These are phyloP conservation scores for Lordiphosa andalusiaca DNA, from an alignment of 2,888 invertebrate species.

Conservation along the genomic window DNA sequence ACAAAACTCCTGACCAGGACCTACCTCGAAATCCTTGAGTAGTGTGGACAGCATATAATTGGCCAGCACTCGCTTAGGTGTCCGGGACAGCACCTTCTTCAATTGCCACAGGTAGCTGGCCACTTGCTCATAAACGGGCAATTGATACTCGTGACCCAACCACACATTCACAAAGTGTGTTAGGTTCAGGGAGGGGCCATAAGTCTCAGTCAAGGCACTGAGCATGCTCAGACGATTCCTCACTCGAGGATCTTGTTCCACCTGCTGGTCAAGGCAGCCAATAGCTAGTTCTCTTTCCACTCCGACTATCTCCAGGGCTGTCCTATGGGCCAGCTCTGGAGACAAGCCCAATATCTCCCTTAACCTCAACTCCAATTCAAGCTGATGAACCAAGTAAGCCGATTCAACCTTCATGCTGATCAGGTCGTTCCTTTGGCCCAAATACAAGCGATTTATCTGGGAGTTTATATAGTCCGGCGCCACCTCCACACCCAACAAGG, in stretches of 20 bases:
- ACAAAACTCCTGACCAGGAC: conserved; percentile 50
- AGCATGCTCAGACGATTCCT: conserved; percentile 56
- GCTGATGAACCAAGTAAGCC: conserved; percentile 15
- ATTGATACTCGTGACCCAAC: conserved; percentile 67
- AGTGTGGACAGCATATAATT: conserved; percentile 76
- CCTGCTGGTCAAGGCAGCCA: conserved; percentile 42
- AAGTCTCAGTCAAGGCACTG: conserved; percentile 57
- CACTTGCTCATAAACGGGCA: conserved; percentile 73
- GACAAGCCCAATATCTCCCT: conserved; percentile 58
- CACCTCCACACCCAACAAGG: conserved; percentile 66
- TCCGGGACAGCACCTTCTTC: conserved; percentile 52
- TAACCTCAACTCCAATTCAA: conserved; percentile 41
- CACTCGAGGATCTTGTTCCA: conserved; percentile 45
- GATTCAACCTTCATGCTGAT: conserved; percentile 20
- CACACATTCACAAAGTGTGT: conserved; percentile 67
- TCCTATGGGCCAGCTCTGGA: conserved; percentile 31
- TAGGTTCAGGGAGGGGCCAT: conserved; percentile 64
- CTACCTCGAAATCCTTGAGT: conserved; percentile 57
- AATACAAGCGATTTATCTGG: conserved; percentile 65
- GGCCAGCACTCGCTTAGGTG: conserved; percentile 65
- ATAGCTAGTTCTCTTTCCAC: conserved; percentile 55
- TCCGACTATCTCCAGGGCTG: conserved; percentile 55
- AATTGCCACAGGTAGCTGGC: conserved; percentile 66
- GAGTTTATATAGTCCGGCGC: conserved; percentile 61
- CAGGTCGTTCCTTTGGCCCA: conserved; percentile 58